Evolutionary conservation across 2,888 invertebrate genomes (phyloP).

Genomic region (Parthenolecanium corni): DNA sequence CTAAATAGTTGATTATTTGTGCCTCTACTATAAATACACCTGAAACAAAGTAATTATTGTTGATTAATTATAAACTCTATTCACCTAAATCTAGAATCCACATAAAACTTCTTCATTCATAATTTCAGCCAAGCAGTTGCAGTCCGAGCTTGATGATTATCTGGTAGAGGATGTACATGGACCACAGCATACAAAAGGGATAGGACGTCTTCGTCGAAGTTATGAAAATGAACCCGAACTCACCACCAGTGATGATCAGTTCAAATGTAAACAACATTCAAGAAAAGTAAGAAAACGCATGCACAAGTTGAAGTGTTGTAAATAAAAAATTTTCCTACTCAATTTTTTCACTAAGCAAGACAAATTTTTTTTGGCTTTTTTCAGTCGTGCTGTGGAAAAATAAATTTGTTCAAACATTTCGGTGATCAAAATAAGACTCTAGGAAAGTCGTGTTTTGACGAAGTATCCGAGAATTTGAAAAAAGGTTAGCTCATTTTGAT

Average conservation of each 20-base stretch:
- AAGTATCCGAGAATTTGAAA: slow-evolving; percentile 31
- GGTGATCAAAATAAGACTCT: slow-evolving; percentile 31
- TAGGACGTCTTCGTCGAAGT: not conserved
- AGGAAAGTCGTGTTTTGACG: slow-evolving; percentile 30
- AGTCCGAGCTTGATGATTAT: slow-evolving; percentile 12
- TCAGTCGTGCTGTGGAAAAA: slow-evolving; percentile 33
- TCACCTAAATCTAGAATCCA: not conserved
- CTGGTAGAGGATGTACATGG: not conserved
- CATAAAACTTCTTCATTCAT: not conserved
- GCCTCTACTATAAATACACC: too few relatives aligned
- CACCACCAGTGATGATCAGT: slow-evolving; percentile 30
- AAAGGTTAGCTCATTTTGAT: not conserved
- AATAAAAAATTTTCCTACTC: not conserved
- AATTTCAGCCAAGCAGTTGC: slow-evolving; percentile 7
- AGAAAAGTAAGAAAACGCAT: slow-evolving; percentile 31
- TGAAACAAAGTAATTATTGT: too few relatives aligned
- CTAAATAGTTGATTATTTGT: too few relatives aligned
- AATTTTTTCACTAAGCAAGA: not conserved
- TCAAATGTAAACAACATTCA: slow-evolving; percentile 32
- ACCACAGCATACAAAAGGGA: not conserved
- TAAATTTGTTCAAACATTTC: slow-evolving; percentile 31
- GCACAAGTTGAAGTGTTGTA: not conserved
- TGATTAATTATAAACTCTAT: too few relatives aligned
- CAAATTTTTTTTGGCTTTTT: slow-evolving; percentile 1
- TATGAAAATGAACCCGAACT: slow-evolving; percentile 14